A percentile compares a stretch with the other conserved stretches of the same genome.
phyloP scores from a whole-genome alignment of 1,140 invertebrate species.

The Globodera ellingtonae region DNA sequence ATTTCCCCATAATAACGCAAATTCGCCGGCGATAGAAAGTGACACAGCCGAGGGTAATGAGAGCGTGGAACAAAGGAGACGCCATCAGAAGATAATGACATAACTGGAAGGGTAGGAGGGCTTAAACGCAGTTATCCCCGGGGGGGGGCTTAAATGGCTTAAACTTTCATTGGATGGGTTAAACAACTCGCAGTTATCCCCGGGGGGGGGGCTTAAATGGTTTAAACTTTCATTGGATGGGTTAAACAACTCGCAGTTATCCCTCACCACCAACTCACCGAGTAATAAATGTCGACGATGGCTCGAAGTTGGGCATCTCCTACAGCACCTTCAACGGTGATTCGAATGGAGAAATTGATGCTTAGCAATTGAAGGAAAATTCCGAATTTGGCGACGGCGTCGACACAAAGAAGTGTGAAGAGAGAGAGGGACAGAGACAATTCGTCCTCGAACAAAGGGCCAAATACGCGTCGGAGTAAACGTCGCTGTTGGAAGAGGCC shows the following conservation, averaged over 20 bases:
- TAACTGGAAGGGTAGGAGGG: conserved; percentile 5
- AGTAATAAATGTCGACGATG: conserved; percentile 29
- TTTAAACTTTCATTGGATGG: neutral
- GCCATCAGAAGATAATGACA: conserved; percentile 19
- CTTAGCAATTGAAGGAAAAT: conserved; percentile 46
- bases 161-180: neutral
- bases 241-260: neutral
- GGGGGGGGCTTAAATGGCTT: neutral
- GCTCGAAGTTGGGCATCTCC: conserved; percentile 17
- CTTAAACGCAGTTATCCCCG: neutral
- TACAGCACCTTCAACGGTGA: conserved; percentile 25
- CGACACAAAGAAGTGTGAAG: conserved; percentile 35
- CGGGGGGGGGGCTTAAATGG: neutral
- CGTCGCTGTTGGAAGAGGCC: conserved; percentile 25
- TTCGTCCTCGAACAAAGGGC: conserved; percentile 16
- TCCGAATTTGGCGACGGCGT: conserved; percentile 42
- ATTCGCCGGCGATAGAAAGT: conserved; percentile 28
- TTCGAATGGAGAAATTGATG: conserved; percentile 38
- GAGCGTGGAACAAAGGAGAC: conserved; percentile 21
- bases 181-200: too few relatives aligned
- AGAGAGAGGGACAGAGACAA: conserved; percentile 29
- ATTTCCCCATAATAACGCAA: neutral
- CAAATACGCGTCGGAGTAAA: conserved; percentile 5
- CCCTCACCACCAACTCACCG: conserved; percentile 17
- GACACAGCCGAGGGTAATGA: conserved; percentile 13